Evolutionary conservation across 2,888 invertebrate species (phyloP).

Genomic region (Macrosoma leucophasiata): DNA sequence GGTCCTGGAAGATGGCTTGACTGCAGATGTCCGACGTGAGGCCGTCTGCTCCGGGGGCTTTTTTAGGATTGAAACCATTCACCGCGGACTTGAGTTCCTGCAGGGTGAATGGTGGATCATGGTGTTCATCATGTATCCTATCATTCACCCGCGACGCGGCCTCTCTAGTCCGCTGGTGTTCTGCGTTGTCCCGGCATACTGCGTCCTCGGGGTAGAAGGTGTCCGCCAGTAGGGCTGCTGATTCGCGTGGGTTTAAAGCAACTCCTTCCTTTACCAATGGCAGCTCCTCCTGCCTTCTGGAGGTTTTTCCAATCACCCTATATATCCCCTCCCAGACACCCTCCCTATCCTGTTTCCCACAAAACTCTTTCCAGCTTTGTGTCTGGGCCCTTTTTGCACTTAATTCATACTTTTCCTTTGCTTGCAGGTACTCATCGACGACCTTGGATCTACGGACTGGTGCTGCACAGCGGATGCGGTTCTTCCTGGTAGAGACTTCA

Average conservation of each 20-base stretch:
- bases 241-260: slow-evolving; percentile 2
- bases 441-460: neutral
- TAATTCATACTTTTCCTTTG: neutral
- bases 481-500: neutral
- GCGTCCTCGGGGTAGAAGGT: slow-evolving; percentile 12
- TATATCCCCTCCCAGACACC: slow-evolving; percentile 13
- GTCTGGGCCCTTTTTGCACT: neutral
- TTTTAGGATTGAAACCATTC: neutral
- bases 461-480: neutral
- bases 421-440: neutral
- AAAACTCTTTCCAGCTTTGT: neutral
- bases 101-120: too few species aligned
- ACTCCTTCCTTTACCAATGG: slow-evolving; percentile 3
- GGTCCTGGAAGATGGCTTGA: too few species aligned
- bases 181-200: too few species aligned
- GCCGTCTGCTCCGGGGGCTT: neutral
- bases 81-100: too few species aligned
- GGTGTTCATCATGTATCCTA: too few species aligned
- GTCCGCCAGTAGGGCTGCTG: slow-evolving; percentile 3
- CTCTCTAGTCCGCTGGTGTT: too few species aligned
- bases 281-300: slow-evolving; percentile 5
- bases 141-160: too few species aligned
- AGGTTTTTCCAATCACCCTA: slow-evolving; percentile 4
- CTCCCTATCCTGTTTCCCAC: slow-evolving; percentile 8
- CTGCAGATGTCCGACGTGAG: neutral